Evolutionary conservation across 1,140 invertebrate species (phyloP), one percentile per base, ranked within the genome.

Genomic region (Caenorhabditis inopinata): DNA sequence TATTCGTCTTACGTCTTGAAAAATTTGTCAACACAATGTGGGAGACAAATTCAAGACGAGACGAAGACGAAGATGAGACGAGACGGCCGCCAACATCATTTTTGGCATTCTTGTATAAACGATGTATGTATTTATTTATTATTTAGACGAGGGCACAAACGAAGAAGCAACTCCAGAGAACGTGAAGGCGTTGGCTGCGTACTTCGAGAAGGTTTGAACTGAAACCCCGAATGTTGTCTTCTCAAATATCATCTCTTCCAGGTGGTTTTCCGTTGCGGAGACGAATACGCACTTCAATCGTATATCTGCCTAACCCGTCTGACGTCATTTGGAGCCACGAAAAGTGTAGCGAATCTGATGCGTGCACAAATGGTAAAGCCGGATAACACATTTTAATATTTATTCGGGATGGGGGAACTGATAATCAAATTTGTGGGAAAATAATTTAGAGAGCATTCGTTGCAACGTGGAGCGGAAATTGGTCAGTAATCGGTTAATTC

Each of bases 201-300:
- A 68, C n/a, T 68, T 68, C 23, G 58, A 68, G n/a, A 68, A 68
- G 58, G 58, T 68, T 16, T 25, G 7, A 25, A 6, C 35, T 21
- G 4, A 32, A 32, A 21, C 0, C 4, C 3, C 6, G 12, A 21
- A 29, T 29, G 25, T 21, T 9, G n/a, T n/a, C 51, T 5, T 32
- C 27, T 68, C 32, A 68, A 16, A 2, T 32, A 21, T 25, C 27
- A 16, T 32, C 38, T 16, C 9, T 18, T 68, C 38, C 12, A 68
- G 58, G n/a, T 68, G 18, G 58, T 68, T 38, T 68, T 68, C 58
- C 32, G 16, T 68, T 68, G 29, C 25, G 58, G 58, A 2, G 58
- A 68, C 12, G 58, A 68, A 38, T 68, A 68, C n/a, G 58, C 58
- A 68, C 58, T 68, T 68, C 58, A 68, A 38, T 68, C 58, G 0